Conservation (phyloP, 2,888 invertebrate species). For the Apotomis betuletana region DNA sequence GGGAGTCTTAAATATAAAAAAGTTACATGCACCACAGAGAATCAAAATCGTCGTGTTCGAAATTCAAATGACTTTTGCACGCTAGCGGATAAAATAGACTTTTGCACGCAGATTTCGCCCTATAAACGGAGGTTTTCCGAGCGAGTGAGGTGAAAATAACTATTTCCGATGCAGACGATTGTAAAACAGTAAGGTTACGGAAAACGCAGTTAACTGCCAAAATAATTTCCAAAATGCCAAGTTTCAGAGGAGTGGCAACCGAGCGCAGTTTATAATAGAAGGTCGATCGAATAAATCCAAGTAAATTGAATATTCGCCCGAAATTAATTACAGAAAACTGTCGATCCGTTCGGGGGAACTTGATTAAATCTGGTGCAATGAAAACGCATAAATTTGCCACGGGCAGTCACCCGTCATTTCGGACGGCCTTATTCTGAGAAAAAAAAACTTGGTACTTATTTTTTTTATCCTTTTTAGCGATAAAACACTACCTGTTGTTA, state of each 20-base stretch:
- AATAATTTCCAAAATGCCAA: slow-evolving; percentile 27
- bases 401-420: slow-evolving; percentile 49
- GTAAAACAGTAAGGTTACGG: neutral
- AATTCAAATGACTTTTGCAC: no score
- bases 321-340: slow-evolving; percentile 39
- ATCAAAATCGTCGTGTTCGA: no score
- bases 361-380: slow-evolving; percentile 42
- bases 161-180: no score
- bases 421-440: slow-evolving; percentile 41
- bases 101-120: no score
- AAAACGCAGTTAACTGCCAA: neutral
- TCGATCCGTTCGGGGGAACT: slow-evolving; percentile 33
- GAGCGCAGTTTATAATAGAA: slow-evolving; percentile 32
- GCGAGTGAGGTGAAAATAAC: no score
- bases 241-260: slow-evolving; percentile 12
- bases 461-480: no score
- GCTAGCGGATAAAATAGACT: no score
- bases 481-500: no score
- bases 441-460: no score
- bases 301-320: slow-evolving; percentile 39
- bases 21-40: no score
- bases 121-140: no score
- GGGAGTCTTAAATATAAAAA: no score
- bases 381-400: slow-evolving; percentile 46
- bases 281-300: slow-evolving; percentile 37